Base-by-base conservation (phyloP, 2,888 invertebrate species). In the Prosopocoilus inquinatus region DNA sequence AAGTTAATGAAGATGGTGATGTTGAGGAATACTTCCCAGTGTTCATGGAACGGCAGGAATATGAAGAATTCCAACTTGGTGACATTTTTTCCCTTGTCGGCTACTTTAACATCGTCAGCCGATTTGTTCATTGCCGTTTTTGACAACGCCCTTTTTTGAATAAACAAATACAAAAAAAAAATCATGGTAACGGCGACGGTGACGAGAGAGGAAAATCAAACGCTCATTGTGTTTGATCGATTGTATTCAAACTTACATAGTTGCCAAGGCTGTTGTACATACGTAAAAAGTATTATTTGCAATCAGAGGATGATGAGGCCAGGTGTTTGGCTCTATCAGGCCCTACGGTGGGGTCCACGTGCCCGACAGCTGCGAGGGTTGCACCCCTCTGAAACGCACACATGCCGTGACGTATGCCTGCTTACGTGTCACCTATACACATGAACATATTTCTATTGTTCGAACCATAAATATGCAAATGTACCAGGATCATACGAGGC, bases 381-480 rank as follows among this genome's bases (percentile, higher is more conserved):
- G 64, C 65, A 70, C 72, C 74, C 74, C 68, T 67, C 65, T 39
- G 48, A 67, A 67, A 59, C 59, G 69, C 68, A 68, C 71, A 71
- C 71, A 72, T 72, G 72, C 71, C 71, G 67, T 70, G 71, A 70
- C 71, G 72, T 71, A 69, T 65, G 69, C 64, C 60, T 60, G 65
- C 66, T 65, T 69, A 68, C 70, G 69, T 70, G 70, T 70, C 70
- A 69, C 69, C 68, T 70, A 68, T 68, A 63, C 61, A 46, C 36
- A 34, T 41, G 34, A 41, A 39, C 47, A 9, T 11, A 41, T 20
- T 46, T 12, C 46, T 34, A 53, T 53, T 47, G 53, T 47, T 34
- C 33, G 28, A 41, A 47, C 32, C 36, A 43, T 38, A 16, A 61
- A 63, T 64, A 65, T 65, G 64, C 61, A 63, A 65, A 65, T 64